Base-by-base conservation (phyloP, 2,888 invertebrate genomes). In the Synergus gifuensis region DNA sequence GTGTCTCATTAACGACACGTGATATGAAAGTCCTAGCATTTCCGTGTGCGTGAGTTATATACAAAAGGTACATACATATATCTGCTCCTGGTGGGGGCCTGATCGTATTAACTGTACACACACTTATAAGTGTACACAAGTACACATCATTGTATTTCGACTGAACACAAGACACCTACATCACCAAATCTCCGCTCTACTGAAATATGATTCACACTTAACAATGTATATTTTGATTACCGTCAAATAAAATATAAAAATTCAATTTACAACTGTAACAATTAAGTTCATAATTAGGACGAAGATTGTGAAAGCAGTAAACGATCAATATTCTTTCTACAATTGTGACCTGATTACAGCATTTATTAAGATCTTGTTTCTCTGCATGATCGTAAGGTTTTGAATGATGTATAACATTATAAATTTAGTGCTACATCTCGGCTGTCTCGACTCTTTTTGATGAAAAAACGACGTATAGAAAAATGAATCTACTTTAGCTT, bases 1-100 rank as follows among this genome's bases (percentile, higher is more conserved):
- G 89, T 89, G 89, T 89, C 91, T 92, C 91, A 91, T 92, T 91
- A 92, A 91, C 89, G 82, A 82, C 81, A 82, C 82, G 80, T 58
- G 79, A 81, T 77, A 49, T 77, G 79, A 76, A 76, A 58, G 76
- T 28, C 60, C 78, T n/a, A 54, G 73, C 82, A 81, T 81, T 82
- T 82, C 81, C 82, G 80, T 81, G 80, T 62, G 76, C 69, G 40
- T 76, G 58, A 36, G 36, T 36, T 77, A 79, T 78, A 58, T 78
- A 58, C 49, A 36, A 73, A 40, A 54, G 54, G 54, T 58, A 73
- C 73, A 36, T 28, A 28, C 36, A 36, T 5, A 73, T 73, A 54
- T 40, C 18, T n/a, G 54, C 16, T 28, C 22, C 73, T 36, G 54
- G 73, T 36, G 54, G 18, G 54, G 49, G 69, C 36, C 54, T 54